Percentiles rank a stretch among this genome's conserved stretches.
These are phyloP conservation scores for Zosterops hypoxanthus DNA, from an alignment of 2,113 vertebrate species.

Conservation along the genomic window DNA sequence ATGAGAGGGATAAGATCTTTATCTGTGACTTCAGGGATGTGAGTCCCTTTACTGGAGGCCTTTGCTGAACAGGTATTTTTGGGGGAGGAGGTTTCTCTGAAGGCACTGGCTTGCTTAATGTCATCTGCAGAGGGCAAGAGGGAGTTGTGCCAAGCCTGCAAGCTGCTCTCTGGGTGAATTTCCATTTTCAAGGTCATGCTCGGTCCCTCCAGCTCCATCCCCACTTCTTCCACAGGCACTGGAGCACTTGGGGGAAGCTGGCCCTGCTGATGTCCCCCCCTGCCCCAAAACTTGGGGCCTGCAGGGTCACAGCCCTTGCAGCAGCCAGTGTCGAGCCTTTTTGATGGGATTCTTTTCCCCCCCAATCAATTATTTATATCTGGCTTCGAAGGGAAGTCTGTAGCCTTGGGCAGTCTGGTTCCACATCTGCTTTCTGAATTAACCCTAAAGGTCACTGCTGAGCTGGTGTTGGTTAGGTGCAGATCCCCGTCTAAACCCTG, in stretches of 20 bases:
- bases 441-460: neutral
- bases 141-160: neutral
- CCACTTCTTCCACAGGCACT: neutral
- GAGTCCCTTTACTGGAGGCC: neutral
- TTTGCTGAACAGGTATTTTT: neutral
- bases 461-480: neutral
- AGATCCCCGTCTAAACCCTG: neutral
- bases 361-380: neutral
- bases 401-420: neutral
- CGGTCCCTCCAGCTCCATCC: neutral
- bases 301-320: fast-evolving
- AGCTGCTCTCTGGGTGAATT: neutral
- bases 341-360: fast-evolving
- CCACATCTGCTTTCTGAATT: conserved; percentile 24
- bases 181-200: neutral
- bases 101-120: neutral
- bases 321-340: neutral
- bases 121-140: neutral
- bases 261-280: neutral
- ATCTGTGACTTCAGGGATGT: neutral
- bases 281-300: neutral
- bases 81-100: neutral
- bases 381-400: neutral
- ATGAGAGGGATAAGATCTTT: neutral
- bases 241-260: neutral